These are phyloP conservation scores for Rhinopomastus cyanomelas DNA, from an alignment of 2,113 vertebrate genomes.

Conservation along the genomic window DNA sequence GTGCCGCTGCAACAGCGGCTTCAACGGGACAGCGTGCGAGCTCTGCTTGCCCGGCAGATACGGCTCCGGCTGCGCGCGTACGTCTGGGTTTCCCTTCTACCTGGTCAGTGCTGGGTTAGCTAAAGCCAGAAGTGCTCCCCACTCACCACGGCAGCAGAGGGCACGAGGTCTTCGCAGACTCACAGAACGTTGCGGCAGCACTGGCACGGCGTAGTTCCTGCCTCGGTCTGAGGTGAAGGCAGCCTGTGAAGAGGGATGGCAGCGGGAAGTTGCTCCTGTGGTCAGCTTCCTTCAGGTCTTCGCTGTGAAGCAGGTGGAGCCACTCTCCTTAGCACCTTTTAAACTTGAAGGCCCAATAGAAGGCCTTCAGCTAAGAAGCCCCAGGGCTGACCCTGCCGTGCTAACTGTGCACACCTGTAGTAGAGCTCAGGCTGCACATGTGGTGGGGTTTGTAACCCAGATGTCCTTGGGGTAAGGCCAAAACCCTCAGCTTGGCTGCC, in stretches of 20 bases:
- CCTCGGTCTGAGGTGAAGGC: no score
- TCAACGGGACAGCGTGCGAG: slow-evolving; percentile 86
- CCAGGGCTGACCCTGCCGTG: background rate
- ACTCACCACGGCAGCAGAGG: background rate
- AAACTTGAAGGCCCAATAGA: background rate
- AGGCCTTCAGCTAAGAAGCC: background rate
- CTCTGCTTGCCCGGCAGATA: slow-evolving; percentile 80
- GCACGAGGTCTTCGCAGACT: no score
- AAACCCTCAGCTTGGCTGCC: background rate
- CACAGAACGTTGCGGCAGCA: no score
- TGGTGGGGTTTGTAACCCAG: fast-evolving
- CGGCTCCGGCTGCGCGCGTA: slow-evolving; percentile 83
- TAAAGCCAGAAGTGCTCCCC: background rate
- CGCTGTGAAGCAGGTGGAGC: background rate
- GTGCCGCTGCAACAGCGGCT: slow-evolving; percentile 82
- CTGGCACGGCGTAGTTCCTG: no score
- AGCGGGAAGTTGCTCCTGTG: background rate
- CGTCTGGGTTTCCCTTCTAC: background rate
- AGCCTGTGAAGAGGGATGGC: background rate
- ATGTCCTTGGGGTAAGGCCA: background rate
- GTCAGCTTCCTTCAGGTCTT: no score
- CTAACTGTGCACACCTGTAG: fast-evolving
- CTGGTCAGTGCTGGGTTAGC: fast-evolving
- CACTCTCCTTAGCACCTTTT: background rate
- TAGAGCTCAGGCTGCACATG: background rate